Conservation (phyloP, 2,888 invertebrate species). For the Deladenus siricidicola region DNA sequence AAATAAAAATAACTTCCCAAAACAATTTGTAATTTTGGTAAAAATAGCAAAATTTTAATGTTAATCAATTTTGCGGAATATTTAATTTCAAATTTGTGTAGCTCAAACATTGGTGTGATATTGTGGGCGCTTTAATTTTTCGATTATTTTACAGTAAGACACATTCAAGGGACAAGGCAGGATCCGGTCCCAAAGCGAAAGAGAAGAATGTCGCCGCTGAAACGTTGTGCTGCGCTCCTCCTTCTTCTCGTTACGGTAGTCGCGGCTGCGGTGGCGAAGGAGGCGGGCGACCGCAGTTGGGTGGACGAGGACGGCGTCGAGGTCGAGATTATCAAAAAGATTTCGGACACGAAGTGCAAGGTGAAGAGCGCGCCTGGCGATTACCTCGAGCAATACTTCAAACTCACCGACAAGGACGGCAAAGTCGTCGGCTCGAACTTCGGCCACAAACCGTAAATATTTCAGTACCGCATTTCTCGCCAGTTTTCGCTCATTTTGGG, state of each 20-base stretch:
- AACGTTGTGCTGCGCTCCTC: no score
- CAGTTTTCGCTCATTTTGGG: no score
- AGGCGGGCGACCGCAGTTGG: constrained; percentile 37
- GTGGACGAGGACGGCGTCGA: constrained; percentile 50
- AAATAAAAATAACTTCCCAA: no score
- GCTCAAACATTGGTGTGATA: no score
- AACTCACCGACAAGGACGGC: constrained; percentile 45
- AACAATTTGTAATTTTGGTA: no score
- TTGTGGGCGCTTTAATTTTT: background rate
- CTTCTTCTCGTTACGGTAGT: no score
- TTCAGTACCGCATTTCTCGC: no score
- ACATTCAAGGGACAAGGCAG: background rate
- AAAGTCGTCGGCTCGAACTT: constrained; percentile 51
- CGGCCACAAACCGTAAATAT: constrained; percentile 41
- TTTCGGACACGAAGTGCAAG: constrained; percentile 50
- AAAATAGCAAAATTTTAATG: no score
- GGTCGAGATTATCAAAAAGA: constrained; percentile 52
- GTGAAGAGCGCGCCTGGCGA: constrained; percentile 46
- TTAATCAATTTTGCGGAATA: no score
- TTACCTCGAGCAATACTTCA: constrained; percentile 50
- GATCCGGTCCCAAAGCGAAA: background rate
- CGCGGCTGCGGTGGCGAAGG: no score
- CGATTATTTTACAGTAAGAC: background rate
- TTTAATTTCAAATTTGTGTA: no score
- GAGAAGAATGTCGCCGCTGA: background rate